These are phyloP conservation scores for Antitype chi DNA, from an alignment of 2,888 invertebrate genomes.

Conservation along the genomic window DNA sequence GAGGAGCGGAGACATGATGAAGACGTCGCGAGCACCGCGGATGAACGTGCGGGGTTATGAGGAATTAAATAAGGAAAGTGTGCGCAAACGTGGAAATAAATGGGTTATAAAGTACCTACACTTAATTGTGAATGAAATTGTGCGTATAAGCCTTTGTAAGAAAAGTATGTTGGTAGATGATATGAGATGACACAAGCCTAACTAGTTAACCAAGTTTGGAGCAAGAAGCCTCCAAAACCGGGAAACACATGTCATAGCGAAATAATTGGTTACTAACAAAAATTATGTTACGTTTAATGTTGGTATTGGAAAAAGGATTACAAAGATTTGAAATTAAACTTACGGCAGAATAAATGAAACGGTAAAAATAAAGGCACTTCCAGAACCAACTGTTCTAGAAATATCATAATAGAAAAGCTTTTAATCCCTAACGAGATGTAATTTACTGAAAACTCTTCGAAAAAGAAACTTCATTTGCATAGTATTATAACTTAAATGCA, in stretches of 20 bases:
- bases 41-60: slow-evolving; percentile 2
- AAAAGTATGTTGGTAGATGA: background rate
- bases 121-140: slow-evolving; percentile 21
- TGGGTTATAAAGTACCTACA: slow-evolving; percentile 17
- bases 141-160: background rate
- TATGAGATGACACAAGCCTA: background rate
- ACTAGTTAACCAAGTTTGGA: background rate
- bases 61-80: slow-evolving; percentile 22
- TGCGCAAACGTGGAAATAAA: slow-evolving; percentile 12
- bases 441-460: slow-evolving; percentile 4
- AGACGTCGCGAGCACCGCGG: slow-evolving; percentile 29
- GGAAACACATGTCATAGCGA: background rate
- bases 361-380: background rate
- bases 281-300: background rate
- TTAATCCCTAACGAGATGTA: slow-evolving; percentile 28
- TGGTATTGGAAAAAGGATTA: background rate
- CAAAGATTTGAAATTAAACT: background rate
- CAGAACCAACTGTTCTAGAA: background rate
- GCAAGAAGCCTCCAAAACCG: background rate
- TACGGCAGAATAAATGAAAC: slow-evolving; percentile 7
- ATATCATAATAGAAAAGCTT: slow-evolving; percentile 26
- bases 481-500: slow-evolving; percentile 1
- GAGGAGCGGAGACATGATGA: slow-evolving; percentile 21
- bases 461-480: slow-evolving; percentile 18
- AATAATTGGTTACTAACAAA: background rate